These are phyloP conservation scores for Microplitis deprimator DNA, from an alignment of 2,888 invertebrate species.

Conservation along the genomic window DNA sequence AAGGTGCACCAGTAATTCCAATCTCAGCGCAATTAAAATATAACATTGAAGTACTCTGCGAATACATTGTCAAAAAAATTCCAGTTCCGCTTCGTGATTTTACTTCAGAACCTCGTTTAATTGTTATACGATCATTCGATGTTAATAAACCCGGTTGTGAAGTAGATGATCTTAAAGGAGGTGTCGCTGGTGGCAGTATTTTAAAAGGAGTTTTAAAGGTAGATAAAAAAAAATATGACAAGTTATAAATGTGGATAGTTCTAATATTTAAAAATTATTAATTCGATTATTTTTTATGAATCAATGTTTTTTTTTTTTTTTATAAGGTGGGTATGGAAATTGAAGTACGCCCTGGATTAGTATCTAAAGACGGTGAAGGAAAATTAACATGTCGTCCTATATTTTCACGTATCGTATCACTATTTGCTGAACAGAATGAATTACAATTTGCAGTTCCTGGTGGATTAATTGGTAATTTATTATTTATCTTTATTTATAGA, in stretches of 20 bases:
- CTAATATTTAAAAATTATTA: conserved; percentile 13
- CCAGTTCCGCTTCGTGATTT: conserved; percentile 97
- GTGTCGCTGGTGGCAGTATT: conserved; percentile 99
- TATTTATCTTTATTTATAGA: background rate
- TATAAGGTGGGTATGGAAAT: conserved; percentile 94
- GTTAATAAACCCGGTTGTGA: conserved; percentile 99
- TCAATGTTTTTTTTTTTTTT: conserved; percentile 5
- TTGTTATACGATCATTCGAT: conserved; percentile 97
- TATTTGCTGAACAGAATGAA: conserved; percentile 98
- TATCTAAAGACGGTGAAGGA: conserved; percentile 96
- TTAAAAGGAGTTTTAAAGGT: conserved; percentile 92
- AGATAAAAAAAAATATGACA: conserved; percentile 18
- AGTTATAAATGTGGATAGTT: background rate
- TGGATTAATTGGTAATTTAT: conserved; percentile 87
- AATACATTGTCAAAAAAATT: conserved; percentile 98
- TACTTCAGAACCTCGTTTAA: conserved; percentile 93
- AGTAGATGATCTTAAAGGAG: conserved; percentile 97
- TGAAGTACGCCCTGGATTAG: conserved; percentile 97
- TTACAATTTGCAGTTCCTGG: conserved; percentile 99
- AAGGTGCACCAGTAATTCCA: conserved; percentile 98
- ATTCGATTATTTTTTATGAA: conserved; percentile 16
- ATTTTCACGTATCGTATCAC: conserved; percentile 95
- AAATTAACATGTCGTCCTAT: conserved; percentile 96
- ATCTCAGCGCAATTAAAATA: conserved; percentile 99
- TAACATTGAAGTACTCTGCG: conserved; percentile 98